Evolutionary conservation across 2,797 vertebrate genomes (phyloP).

Genomic region (Remorina albescens): DNA sequence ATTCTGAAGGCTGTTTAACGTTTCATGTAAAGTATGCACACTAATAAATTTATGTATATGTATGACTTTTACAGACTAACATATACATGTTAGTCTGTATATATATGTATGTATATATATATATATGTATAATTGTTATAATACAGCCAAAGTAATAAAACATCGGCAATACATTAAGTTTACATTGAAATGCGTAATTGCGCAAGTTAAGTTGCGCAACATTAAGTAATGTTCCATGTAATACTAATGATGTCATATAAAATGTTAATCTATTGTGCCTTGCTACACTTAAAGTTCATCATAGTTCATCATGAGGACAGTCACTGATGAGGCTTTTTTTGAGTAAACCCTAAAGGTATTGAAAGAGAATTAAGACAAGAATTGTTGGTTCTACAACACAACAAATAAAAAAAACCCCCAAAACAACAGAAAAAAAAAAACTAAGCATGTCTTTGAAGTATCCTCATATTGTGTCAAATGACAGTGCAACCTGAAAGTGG

Average conservation of each 20-base stretch:
- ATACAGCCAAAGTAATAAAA: background rate
- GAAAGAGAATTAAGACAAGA: background rate
- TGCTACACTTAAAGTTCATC: no score
- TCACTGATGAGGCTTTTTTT: background rate
- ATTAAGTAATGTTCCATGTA: background rate
- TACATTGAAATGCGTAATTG: background rate
- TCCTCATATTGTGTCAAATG: background rate
- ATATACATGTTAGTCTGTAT: no score
- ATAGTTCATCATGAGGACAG: background rate
- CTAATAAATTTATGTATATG: background rate
- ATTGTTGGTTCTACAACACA: background rate
- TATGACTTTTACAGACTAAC: background rate
- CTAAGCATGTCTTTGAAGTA: background rate
- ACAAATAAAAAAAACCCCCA: background rate
- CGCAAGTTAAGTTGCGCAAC: background rate
- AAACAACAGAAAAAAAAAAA: background rate
- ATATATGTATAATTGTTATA: no score
- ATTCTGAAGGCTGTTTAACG: slow-evolving; percentile 2
- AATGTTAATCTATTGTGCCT: background rate
- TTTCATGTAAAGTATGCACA: background rate
- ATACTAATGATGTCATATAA: slow-evolving; percentile 1
- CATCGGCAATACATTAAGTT: background rate
- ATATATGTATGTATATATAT: no score
- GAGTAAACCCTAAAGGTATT: background rate
- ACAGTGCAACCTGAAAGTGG: slow-evolving; percentile 24